Percentiles rank a stretch among this genome's conserved stretches.
phyloP scores from a whole-genome alignment of 2,113 vertebrate genomes.

The Axis porcinus region DNA sequence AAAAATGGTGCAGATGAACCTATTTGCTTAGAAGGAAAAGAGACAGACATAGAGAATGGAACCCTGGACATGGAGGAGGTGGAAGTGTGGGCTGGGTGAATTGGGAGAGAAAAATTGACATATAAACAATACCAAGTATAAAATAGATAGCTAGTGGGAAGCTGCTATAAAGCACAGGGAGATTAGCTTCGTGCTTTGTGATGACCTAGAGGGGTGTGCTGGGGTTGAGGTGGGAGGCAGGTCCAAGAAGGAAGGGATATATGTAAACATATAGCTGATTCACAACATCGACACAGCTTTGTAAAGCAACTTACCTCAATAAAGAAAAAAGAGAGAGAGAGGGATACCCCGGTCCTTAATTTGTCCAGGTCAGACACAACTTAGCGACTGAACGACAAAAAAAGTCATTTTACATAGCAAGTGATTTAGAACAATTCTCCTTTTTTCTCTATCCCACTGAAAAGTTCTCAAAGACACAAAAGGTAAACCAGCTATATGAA shows the following conservation, averaged over 20 bases:
- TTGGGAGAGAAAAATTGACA: not conserved
- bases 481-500: not conserved
- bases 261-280: not conserved
- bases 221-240: not conserved
- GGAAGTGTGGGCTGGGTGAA: not conserved
- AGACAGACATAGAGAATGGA: not conserved
- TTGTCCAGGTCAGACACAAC: not conserved
- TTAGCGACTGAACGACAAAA: not conserved
- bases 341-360: not conserved
- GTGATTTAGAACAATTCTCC: not conserved
- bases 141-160: not conserved
- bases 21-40: not conserved
- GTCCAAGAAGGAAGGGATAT: not conserved
- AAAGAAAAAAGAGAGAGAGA: not conserved
- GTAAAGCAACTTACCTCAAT: not conserved
- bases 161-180: not conserved
- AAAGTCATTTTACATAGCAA: conserved; percentile 5
- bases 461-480: not conserved
- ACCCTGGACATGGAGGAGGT: not conserved
- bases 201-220: not conserved
- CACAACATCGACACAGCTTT: not conserved
- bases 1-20: not conserved
- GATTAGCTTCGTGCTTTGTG: not conserved
- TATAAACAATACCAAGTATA: not conserved
- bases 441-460: not conserved